Evolutionary conservation across 2,888 invertebrate species (phyloP).

Genomic region (Hydroisotoma schaefferi): DNA sequence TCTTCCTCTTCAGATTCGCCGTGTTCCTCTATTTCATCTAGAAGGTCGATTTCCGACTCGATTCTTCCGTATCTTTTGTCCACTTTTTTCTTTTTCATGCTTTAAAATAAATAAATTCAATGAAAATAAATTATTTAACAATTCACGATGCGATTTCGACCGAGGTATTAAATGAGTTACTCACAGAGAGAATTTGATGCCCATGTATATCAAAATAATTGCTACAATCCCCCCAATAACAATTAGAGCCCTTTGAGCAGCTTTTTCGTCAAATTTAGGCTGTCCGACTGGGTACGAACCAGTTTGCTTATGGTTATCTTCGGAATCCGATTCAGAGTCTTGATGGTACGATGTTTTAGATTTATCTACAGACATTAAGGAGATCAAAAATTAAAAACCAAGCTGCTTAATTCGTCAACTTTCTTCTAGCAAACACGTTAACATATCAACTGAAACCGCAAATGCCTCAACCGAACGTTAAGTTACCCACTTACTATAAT

Average conservation of each 20-base stretch:
- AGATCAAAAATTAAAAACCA: too few relatives aligned
- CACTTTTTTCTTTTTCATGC: slow-evolving; percentile 22
- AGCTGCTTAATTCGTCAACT: too few relatives aligned
- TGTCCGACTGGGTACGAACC: not conserved
- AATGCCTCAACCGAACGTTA: too few relatives aligned
- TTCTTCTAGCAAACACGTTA: too few relatives aligned
- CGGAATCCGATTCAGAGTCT: too few relatives aligned
- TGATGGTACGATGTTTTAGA: too few relatives aligned
- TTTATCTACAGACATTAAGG: too few relatives aligned
- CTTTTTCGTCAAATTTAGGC: slow-evolving; percentile 35
- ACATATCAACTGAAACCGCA: too few relatives aligned
- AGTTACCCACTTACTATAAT: too few relatives aligned
- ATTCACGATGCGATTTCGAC: not conserved
- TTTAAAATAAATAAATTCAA: slow-evolving; percentile 3
- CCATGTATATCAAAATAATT: slow-evolving; percentile 30
- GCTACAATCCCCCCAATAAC: slow-evolving; percentile 34
- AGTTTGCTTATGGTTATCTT: not conserved
- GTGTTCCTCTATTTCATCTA: slow-evolving; percentile 33
- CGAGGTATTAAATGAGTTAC: slow-evolving; percentile 4
- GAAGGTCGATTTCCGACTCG: slow-evolving; percentile 37
- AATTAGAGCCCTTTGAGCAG: slow-evolving; percentile 28
- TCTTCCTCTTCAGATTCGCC: slow-evolving; percentile 36
- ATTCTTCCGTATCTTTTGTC: slow-evolving; percentile 29
- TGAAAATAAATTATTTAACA: not conserved
- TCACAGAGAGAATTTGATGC: slow-evolving; percentile 31